phyloP scores from a whole-genome alignment of 1,140 invertebrate genomes.

The Anastrepha ludens region DNA sequence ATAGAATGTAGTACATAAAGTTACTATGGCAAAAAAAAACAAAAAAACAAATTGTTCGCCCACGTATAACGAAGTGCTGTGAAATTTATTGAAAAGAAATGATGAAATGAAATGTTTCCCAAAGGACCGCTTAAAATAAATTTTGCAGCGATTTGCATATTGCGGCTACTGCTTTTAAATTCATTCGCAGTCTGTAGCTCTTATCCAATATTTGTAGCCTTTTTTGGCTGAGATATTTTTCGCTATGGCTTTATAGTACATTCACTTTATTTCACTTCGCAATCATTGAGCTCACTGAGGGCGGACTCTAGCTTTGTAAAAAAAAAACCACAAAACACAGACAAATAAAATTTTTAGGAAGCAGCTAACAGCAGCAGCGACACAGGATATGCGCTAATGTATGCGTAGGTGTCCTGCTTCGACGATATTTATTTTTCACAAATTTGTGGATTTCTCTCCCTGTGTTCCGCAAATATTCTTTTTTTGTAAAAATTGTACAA shows the following conservation, averaged over 20 bases:
- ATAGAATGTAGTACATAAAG: background rate
- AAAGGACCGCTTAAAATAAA: conserved; percentile 55
- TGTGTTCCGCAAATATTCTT: background rate
- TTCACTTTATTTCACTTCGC: background rate
- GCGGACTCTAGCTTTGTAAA: background rate
- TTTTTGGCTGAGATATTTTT: background rate
- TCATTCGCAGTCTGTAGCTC: background rate
- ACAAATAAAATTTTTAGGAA: background rate
- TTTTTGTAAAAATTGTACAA: background rate
- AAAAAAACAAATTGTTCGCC: background rate
- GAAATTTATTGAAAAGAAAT: conserved; percentile 55
- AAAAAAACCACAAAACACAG: background rate
- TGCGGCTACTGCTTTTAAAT: background rate
- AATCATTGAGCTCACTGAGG: background rate
- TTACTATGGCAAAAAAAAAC: background rate
- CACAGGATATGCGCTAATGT: conserved; percentile 19
- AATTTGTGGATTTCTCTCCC: conserved; percentile 11
- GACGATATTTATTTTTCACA: conserved; percentile 16
- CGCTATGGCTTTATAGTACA: background rate
- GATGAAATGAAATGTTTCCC: conserved; percentile 55
- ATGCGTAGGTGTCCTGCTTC: background rate
- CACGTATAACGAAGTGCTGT: conserved; percentile 28
- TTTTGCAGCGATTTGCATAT: conserved; percentile 55
- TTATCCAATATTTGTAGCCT: background rate
- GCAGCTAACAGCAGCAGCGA: background rate